A percentile compares a stretch with the other conserved stretches of the same genome.
Evolutionary conservation across 1,140 invertebrate genomes (phyloP).

Genomic region (Drosophila subobscura): DNA sequence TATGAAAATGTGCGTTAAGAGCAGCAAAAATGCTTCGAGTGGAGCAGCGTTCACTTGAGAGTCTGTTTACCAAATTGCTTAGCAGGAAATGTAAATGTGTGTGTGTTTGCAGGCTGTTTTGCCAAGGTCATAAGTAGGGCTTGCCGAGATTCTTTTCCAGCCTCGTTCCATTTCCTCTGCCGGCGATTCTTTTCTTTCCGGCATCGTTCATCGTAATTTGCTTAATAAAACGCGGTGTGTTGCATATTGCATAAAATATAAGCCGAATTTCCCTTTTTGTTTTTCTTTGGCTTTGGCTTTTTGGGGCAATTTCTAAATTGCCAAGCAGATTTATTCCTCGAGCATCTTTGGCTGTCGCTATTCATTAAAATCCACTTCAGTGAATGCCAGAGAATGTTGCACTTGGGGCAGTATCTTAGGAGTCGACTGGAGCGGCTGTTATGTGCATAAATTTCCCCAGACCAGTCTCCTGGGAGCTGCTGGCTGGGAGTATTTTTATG

Average conservation of each 20-base stretch:
- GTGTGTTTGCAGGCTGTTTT: constrained; percentile 55
- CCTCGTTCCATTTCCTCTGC: neutral
- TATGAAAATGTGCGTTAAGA: constrained; percentile 82
- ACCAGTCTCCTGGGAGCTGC: constrained; percentile 13
- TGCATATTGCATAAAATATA: constrained; percentile 81
- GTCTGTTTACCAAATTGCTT: constrained; percentile 80
- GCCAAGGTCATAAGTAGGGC: constrained; percentile 81
- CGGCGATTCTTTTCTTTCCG: constrained; percentile 1
- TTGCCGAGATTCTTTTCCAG: constrained; percentile 53
- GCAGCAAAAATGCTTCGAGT: constrained; percentile 42
- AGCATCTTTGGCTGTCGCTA: constrained; percentile 32
- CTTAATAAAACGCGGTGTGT: constrained; percentile 79
- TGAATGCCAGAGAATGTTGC: constrained; percentile 25
- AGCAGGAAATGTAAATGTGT: constrained; percentile 52
- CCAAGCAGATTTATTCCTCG: constrained; percentile 32
- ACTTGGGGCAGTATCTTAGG: constrained; percentile 17
- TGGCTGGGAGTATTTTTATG: constrained; percentile 46
- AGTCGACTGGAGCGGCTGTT: constrained; percentile 40
- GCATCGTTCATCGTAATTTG: constrained; percentile 70
- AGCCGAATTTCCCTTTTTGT: constrained; percentile 46
- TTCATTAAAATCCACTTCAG: constrained; percentile 39
- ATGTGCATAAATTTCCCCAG: constrained; percentile 47
- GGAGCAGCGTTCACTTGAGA: constrained; percentile 33
- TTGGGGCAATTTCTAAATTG: constrained; percentile 71
- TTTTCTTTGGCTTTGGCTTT: constrained; percentile 13